Conservation (phyloP, 2,797 vertebrate genomes). For the Epinephelus awoara region DNA sequence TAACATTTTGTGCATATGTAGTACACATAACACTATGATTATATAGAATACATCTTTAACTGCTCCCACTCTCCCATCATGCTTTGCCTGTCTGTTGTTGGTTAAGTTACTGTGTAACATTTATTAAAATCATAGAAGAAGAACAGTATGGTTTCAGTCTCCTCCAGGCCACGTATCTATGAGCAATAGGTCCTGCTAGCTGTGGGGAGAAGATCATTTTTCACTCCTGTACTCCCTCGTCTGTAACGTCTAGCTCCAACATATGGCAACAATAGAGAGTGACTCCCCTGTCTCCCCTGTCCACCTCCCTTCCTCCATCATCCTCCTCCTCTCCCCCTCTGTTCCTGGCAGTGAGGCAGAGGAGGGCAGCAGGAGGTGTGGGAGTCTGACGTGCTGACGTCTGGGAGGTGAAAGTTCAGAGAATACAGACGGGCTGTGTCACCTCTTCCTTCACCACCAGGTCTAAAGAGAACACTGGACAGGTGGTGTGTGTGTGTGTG, state of each 20-base stretch:
- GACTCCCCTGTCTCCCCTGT: constrained; percentile 30
- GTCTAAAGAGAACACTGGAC: background rate
- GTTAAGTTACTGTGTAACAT: constrained; percentile 10
- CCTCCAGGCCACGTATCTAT: constrained; percentile 9
- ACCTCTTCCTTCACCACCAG: background rate
- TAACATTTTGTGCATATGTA: background rate
- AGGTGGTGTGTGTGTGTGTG: background rate
- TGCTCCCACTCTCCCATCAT: background rate
- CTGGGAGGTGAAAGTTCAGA: constrained; percentile 5
- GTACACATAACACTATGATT: background rate
- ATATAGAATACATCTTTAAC: background rate
- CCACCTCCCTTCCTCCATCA: constrained; percentile 19
- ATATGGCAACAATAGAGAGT: constrained; percentile 67
- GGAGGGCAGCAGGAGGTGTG: background rate
- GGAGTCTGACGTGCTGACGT: constrained; percentile 37
- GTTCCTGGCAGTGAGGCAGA: constrained; percentile 46
- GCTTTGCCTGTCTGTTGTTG: background rate
- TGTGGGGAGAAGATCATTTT: constrained; percentile 39
- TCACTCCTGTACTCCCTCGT: constrained; percentile 33
- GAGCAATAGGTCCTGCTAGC: constrained; percentile 8
- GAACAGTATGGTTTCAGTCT: constrained; percentile 3
- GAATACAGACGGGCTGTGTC: constrained; percentile 18
- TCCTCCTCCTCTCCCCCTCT: constrained; percentile 13
- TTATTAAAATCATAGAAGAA: constrained; percentile 3
- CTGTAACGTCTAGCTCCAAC: constrained; percentile 29